phyloP scores from a whole-genome alignment of 2,113 vertebrate species.

The Lucifuga dentata region DNA sequence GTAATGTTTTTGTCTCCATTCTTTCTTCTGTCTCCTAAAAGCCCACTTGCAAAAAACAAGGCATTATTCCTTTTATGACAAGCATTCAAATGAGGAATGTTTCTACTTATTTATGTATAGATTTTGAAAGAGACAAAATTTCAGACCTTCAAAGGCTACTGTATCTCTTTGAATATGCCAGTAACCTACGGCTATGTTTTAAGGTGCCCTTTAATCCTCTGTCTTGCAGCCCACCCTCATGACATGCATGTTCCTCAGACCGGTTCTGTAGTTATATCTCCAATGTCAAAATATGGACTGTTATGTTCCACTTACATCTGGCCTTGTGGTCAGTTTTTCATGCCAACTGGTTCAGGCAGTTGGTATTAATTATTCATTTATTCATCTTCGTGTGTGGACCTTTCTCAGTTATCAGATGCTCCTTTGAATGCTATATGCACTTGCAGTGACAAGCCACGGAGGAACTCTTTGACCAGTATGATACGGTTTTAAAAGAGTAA shows the following conservation, averaged over 20 bases:
- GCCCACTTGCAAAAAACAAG: slow-evolving; percentile 71
- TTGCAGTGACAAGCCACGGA: not conserved
- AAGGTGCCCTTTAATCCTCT: slow-evolving; percentile 37
- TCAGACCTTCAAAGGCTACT: slow-evolving; percentile 31
- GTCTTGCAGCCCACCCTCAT: slow-evolving; percentile 66
- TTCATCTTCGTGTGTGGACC: not conserved
- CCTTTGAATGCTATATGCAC: not conserved
- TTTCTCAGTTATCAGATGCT: not conserved
- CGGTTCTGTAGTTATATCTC: slow-evolving; percentile 23
- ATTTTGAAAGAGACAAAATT: slow-evolving; percentile 25
- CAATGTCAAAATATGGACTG: slow-evolving; percentile 4
- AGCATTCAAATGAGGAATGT: slow-evolving; percentile 25
- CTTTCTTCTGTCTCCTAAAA: slow-evolving; percentile 49
- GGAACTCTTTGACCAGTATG: slow-evolving; percentile 36
- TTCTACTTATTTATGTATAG: slow-evolving; percentile 22
- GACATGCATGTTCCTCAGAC: slow-evolving; percentile 61
- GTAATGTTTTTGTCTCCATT: slow-evolving; percentile 36
- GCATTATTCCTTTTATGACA: slow-evolving; percentile 32
- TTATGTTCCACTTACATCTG: slow-evolving; percentile 1
- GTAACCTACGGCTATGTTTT: slow-evolving; percentile 11
- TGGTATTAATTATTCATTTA: slow-evolving; percentile 4
- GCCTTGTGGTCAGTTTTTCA: slow-evolving; percentile 31
- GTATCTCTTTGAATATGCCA: slow-evolving; percentile 20
- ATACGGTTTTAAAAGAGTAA: slow-evolving; percentile 5
- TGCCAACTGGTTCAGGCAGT: slow-evolving; percentile 23